A percentile compares a stretch with the other conserved stretches of the same genome.
These are phyloP conservation scores for Aplocera efformata DNA, from an alignment of 2,888 invertebrate genomes.

Conservation along the genomic window DNA sequence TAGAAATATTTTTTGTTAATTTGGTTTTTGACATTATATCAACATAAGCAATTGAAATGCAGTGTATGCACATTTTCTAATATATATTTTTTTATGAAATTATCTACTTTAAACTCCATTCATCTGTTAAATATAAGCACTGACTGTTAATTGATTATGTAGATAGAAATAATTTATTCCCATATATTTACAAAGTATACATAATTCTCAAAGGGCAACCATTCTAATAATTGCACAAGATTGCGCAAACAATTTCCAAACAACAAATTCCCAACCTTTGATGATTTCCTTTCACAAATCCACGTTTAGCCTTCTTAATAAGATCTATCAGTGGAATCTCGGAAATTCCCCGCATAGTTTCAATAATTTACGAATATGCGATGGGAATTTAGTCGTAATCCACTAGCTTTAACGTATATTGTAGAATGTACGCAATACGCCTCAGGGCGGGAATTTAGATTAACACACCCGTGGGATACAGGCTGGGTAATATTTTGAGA, in stretches of 20 bases:
- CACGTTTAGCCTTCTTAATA: not conserved
- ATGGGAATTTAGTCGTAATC: slow-evolving; percentile 17
- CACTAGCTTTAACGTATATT: slow-evolving; percentile 7
- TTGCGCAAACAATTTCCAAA: not conserved
- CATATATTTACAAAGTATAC: too few relatives aligned
- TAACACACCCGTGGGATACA: slow-evolving; percentile 18
- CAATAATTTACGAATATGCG: slow-evolving; percentile 4
- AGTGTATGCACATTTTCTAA: too few relatives aligned
- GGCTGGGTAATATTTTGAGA: slow-evolving; percentile 5
- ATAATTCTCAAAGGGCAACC: too few relatives aligned
- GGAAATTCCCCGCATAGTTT: slow-evolving; percentile 8
- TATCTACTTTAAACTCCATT: too few relatives aligned
- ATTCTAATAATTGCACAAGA: too few relatives aligned
- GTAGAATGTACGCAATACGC: slow-evolving; percentile 17
- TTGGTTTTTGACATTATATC: too few relatives aligned
- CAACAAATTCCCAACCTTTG: not conserved
- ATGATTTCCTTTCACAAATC: not conserved
- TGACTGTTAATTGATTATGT: too few relatives aligned
- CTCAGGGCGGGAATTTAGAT: slow-evolving; percentile 26
- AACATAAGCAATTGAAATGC: too few relatives aligned
- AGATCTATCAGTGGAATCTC: not conserved
- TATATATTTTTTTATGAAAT: too few relatives aligned
- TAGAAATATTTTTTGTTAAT: too few relatives aligned
- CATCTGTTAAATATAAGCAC: too few relatives aligned
- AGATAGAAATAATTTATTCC: too few relatives aligned